Percentiles rank a stretch among this genome's conserved stretches.
Conservation (phyloP, 2,888 invertebrate genomes). For the Calephelis perditalis region DNA sequence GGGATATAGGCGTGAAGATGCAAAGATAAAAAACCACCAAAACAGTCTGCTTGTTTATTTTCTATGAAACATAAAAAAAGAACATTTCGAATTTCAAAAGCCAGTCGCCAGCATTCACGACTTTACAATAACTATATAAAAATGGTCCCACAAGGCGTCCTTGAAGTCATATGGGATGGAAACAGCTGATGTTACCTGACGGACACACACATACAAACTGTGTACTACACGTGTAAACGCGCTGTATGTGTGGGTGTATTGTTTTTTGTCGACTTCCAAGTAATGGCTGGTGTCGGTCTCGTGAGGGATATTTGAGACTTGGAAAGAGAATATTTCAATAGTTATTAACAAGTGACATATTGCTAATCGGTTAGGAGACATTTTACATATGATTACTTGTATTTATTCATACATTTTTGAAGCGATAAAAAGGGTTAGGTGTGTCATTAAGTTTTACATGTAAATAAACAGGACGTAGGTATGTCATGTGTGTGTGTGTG, state of each 20-base stretch:
- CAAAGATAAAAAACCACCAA: too few relatives aligned
- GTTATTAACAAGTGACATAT: neutral
- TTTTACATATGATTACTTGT: neutral
- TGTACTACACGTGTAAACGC: constrained; percentile 21
- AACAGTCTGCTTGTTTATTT: too few relatives aligned
- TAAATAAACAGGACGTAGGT: too few relatives aligned
- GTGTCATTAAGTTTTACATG: too few relatives aligned
- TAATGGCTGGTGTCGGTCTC: constrained; percentile 11
- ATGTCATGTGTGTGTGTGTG: too few relatives aligned
- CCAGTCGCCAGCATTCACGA: constrained; percentile 3
- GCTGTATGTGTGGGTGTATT: constrained; percentile 10
- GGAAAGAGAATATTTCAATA: neutral
- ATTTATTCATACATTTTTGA: neutral
- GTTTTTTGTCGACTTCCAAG: constrained; percentile 12
- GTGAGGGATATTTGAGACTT: neutral
- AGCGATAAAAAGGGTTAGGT: too few relatives aligned
- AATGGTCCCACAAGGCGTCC: constrained; percentile 51
- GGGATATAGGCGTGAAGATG: too few relatives aligned
- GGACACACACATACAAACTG: constrained; percentile 25
- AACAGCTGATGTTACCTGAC: constrained; percentile 75
- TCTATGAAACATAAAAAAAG: too few relatives aligned
- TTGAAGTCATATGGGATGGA: constrained; percentile 74
- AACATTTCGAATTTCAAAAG: neutral
- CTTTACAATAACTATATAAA: constrained; percentile 26
- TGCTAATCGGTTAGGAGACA: neutral